Percentiles rank a stretch among this genome's conserved stretches.
phyloP scores from a whole-genome alignment of 2,888 invertebrate genomes.

The Athalia circularis region DNA sequence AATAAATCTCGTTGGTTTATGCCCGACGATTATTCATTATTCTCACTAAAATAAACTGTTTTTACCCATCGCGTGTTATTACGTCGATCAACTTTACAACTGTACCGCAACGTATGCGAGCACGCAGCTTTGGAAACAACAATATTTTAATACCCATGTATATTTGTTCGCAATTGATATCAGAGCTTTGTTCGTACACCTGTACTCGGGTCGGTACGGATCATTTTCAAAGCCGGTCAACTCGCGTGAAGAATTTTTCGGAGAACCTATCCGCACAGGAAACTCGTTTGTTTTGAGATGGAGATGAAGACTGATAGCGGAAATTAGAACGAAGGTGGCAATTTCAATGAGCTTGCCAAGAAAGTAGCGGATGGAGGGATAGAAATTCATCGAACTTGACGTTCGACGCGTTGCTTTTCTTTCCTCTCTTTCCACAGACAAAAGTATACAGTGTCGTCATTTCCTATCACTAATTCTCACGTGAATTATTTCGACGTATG shows the following conservation, averaged over 20 bases:
- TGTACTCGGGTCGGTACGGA: no score
- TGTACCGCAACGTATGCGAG: no score
- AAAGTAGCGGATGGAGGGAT: neutral
- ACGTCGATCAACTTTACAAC: no score
- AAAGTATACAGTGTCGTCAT: neutral
- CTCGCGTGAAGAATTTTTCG: conserved; percentile 29
- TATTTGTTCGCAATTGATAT: no score
- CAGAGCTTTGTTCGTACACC: no score
- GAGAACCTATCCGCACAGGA: conserved; percentile 17
- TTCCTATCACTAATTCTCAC: neutral
- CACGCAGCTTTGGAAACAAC: no score
- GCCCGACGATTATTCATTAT: no score
- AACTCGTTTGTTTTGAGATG: conserved; percentile 34
- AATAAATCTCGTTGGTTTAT: no score
- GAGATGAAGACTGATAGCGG: conserved; percentile 44
- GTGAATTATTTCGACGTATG: neutral
- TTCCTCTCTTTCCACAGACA: neutral
- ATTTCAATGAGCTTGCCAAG: conserved; percentile 22
- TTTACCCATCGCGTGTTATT: no score
- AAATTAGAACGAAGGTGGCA: conserved; percentile 17
- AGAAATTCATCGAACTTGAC: conserved; percentile 12
- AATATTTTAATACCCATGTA: no score
- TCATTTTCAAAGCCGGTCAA: conserved; percentile 1
- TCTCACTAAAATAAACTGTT: no score
- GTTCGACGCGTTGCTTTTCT: neutral